phyloP scores from a whole-genome alignment of 2,888 invertebrate species.

The Brachyptera putata region DNA sequence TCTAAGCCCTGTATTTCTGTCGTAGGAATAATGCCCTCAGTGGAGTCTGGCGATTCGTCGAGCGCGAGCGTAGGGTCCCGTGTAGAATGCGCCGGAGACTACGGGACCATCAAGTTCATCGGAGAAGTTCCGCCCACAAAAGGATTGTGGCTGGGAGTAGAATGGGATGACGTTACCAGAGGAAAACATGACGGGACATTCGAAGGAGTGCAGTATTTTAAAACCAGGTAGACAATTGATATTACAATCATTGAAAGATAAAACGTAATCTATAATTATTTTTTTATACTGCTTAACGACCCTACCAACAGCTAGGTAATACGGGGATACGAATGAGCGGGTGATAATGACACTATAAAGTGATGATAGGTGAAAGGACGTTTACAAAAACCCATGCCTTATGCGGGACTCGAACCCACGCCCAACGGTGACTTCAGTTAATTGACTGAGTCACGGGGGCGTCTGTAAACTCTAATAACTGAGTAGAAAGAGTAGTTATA shows the following conservation, averaged over 20 bases:
- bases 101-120: conserved; percentile 68
- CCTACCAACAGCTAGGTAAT: too few relatives aligned
- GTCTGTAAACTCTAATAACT: too few relatives aligned
- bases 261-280: neutral
- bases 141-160: conserved; percentile 88
- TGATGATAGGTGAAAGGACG: too few relatives aligned
- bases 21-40: neutral
- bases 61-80: conserved; percentile 44
- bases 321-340: too few relatives aligned
- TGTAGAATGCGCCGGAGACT: conserved; percentile 47
- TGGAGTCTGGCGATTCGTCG: neutral
- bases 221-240: conserved; percentile 49
- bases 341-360: too few relatives aligned
- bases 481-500: too few relatives aligned
- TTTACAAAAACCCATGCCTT: too few relatives aligned
- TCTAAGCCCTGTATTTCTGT: neutral
- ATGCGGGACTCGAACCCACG: too few relatives aligned
- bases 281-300: too few relatives aligned
- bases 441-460: too few relatives aligned
- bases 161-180: conserved; percentile 86
- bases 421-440: too few relatives aligned
- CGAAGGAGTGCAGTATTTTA: conserved; percentile 77
- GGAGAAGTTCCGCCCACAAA: conserved; percentile 66
- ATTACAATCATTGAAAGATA: too few relatives aligned
- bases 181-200: conserved; percentile 92